Conservation (phyloP, 2,888 invertebrate species). For the Zaprionus bogoriensis region DNA sequence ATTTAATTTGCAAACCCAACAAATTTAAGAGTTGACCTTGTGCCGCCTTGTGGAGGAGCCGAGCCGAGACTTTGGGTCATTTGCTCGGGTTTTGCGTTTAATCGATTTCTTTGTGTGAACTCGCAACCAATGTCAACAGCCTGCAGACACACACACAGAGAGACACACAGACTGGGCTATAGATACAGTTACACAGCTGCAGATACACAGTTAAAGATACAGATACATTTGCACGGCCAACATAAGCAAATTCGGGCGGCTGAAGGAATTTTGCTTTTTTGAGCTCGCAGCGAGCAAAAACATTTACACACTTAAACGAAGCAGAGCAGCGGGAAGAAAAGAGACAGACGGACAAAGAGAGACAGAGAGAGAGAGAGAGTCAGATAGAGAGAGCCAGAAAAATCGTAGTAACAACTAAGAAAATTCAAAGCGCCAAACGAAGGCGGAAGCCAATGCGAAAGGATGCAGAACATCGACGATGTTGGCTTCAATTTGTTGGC, state of each 20-base stretch:
- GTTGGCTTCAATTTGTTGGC: constrained; percentile 58
- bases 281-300: constrained; percentile 62
- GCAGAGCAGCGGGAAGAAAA: constrained; percentile 64
- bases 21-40: constrained; percentile 60
- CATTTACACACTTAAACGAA: constrained; percentile 78
- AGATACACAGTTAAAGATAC: constrained; percentile 26
- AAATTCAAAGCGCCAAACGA: constrained; percentile 26
- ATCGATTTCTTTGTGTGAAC: constrained; percentile 82
- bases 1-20: constrained; percentile 14
- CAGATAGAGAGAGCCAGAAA: constrained; percentile 22
- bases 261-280: constrained; percentile 44
- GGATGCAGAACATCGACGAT: constrained; percentile 25
- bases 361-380: constrained; percentile 14
- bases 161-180: constrained; percentile 26
- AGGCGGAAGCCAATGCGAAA: constrained; percentile 10
- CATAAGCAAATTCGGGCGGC: constrained; percentile 60
- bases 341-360: constrained; percentile 44
- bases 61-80: constrained; percentile 66
- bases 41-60: constrained; percentile 17
- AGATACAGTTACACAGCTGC: constrained; percentile 13
- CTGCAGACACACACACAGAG: constrained; percentile 44
- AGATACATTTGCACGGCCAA: constrained; percentile 21
- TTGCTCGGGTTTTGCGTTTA: constrained; percentile 78
- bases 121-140: constrained; percentile 82
- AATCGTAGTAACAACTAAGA: constrained; percentile 35